These are phyloP conservation scores for Epinephelus awoara DNA, from an alignment of 2,797 vertebrate species.

Conservation along the genomic window DNA sequence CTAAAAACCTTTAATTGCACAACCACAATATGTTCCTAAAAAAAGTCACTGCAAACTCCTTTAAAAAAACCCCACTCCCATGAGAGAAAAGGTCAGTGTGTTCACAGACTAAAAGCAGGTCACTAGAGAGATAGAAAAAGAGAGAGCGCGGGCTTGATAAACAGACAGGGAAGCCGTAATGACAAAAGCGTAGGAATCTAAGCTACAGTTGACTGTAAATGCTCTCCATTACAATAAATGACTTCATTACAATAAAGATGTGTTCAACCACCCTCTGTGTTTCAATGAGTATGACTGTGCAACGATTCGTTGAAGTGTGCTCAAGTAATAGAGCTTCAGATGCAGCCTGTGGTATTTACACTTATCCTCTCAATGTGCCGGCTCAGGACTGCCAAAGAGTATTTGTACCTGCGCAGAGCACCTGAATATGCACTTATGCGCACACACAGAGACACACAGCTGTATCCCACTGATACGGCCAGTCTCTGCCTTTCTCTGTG, in stretches of 20 bases:
- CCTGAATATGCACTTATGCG: conserved; percentile 45
- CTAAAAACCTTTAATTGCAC: conserved; percentile 31
- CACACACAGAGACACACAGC: conserved; percentile 37
- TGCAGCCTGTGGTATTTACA: conserved; percentile 78
- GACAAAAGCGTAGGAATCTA: conserved; percentile 46
- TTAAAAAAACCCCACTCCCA: conserved; percentile 10
- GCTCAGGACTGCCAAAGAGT: conserved; percentile 54
- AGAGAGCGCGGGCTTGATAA: neutral
- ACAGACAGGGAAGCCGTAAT: conserved; percentile 36
- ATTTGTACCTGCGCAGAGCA: conserved; percentile 64
- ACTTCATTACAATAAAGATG: conserved; percentile 79
- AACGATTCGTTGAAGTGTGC: conserved; percentile 74
- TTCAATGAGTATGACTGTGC: conserved; percentile 73
- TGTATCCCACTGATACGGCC: conserved; percentile 54
- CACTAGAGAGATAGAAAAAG: conserved; percentile 17
- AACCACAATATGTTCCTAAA: conserved; percentile 17
- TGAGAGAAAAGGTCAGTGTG: conserved; percentile 30
- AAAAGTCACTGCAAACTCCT: conserved; percentile 30
- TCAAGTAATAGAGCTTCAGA: conserved; percentile 72
- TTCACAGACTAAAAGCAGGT: conserved; percentile 20
- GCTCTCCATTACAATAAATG: conserved; percentile 75
- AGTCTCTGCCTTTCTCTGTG: conserved; percentile 53
- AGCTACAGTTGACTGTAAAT: conserved; percentile 71
- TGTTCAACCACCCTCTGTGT: conserved; percentile 77
- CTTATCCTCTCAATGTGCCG: conserved; percentile 69